Conservation (phyloP, 2,113 vertebrate species). For the Saguinus imperator region DNA sequence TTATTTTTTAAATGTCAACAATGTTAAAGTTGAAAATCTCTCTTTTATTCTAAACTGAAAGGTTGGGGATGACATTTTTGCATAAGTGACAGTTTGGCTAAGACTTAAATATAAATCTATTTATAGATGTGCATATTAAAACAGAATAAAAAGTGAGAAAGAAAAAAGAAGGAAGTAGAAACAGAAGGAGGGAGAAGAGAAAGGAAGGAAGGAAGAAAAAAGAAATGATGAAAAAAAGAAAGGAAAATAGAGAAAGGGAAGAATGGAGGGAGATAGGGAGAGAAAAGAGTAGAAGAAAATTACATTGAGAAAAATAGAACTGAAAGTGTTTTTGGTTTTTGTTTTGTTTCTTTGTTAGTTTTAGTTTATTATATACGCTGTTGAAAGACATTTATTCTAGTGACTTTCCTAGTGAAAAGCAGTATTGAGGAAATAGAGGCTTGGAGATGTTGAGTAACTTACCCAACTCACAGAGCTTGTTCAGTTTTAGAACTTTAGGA, state of each 20-base stretch:
- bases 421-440: not conserved
- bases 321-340: not conserved
- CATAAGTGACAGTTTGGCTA: not conserved
- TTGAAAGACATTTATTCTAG: not conserved
- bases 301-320: not conserved
- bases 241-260: too few species aligned
- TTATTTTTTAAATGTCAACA: not conserved
- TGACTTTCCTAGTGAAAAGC: not conserved
- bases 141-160: not conserved
- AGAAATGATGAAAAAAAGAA: too few species aligned
- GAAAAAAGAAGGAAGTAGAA: not conserved
- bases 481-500: not conserved
- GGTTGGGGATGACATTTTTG: not conserved
- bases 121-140: not conserved
- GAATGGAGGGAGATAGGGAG: too few species aligned
- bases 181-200: too few species aligned
- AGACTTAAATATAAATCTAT: not conserved
- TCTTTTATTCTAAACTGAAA: not conserved
- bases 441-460: not conserved
- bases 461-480: not conserved
- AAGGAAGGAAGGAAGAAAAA: not conserved
- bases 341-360: not conserved
- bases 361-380: not conserved
- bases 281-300: not conserved
- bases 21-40: not conserved